Percentiles rank a stretch among this genome's conserved stretches.
Conservation (phyloP, 2,888 invertebrate species). For the Drosophila koepferae region DNA sequence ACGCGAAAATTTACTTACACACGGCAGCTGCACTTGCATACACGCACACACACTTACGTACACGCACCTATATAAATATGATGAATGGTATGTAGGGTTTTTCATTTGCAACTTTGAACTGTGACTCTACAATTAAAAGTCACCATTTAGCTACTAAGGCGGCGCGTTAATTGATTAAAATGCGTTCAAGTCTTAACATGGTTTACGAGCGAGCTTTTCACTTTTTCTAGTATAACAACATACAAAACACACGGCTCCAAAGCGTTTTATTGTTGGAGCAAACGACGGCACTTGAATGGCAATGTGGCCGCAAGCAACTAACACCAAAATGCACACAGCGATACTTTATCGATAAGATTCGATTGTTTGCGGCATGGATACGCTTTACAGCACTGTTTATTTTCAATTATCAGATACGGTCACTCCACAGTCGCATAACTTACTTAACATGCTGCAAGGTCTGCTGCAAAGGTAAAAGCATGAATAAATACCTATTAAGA, state of each 20-base stretch:
- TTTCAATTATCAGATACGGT: not conserved
- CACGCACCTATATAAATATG: constrained; percentile 22
- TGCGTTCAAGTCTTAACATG: constrained; percentile 49
- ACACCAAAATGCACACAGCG: constrained; percentile 24
- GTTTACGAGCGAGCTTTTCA: constrained; percentile 54
- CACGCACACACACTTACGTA: constrained; percentile 31
- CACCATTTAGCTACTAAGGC: constrained; percentile 17
- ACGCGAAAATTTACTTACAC: constrained; percentile 28
- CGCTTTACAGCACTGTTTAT: constrained; percentile 24
- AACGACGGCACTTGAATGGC: constrained; percentile 67
- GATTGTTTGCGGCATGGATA: not conserved
- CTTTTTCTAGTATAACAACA: constrained; percentile 63
- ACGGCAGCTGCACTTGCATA: constrained; percentile 55
- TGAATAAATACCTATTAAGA: constrained; percentile 2
- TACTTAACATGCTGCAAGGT: constrained; percentile 73
- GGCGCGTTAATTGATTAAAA: constrained; percentile 27
- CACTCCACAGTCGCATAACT: constrained; percentile 33
- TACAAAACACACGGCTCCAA: constrained; percentile 66
- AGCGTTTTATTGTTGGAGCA: constrained; percentile 70
- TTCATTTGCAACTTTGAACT: constrained; percentile 60
- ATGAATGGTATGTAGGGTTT: constrained; percentile 46
- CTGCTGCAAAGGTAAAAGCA: constrained; percentile 70
- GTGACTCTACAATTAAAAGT: constrained; percentile 19
- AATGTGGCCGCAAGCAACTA: constrained; percentile 52
- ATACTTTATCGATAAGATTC: constrained; percentile 18